Evolutionary conservation across 2,113 vertebrate genomes (phyloP).

Genomic region (Falcunculus frontatus): DNA sequence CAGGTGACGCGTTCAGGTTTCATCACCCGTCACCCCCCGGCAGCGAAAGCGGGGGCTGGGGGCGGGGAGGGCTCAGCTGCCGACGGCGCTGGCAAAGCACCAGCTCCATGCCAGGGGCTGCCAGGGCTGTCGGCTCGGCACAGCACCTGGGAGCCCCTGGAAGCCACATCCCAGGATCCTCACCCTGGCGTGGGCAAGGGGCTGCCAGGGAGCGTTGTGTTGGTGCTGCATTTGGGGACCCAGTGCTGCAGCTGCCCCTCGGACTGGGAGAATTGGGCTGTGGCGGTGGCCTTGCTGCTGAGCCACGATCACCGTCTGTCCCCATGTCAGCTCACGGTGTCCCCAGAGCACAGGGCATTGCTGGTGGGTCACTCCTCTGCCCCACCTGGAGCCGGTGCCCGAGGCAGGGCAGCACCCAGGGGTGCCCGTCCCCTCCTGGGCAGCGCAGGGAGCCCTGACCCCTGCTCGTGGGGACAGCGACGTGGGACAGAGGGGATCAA

Average conservation of each 20-base stretch:
- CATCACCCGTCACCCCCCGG: neutral
- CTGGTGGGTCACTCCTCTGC: neutral
- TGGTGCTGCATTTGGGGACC: neutral
- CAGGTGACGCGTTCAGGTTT: accelerated
- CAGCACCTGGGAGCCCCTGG: neutral
- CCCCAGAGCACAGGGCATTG: neutral
- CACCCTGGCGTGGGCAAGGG: accelerated
- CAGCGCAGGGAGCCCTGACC: accelerated
- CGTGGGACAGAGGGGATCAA: accelerated
- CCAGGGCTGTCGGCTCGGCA: neutral
- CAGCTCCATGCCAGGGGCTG: accelerated
- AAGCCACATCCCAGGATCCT: accelerated
- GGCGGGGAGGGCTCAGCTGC: neutral
- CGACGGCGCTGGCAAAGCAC: accelerated
- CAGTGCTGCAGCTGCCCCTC: neutral
- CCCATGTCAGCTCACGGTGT: accelerated
- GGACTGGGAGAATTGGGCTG: neutral
- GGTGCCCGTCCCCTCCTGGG: neutral
- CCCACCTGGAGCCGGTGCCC: neutral
- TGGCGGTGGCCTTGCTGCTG: neutral
- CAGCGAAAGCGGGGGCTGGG: neutral
- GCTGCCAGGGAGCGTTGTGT: neutral
- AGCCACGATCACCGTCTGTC: accelerated
- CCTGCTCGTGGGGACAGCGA: accelerated
- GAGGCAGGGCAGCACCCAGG: neutral